Evolutionary conservation across 2,797 vertebrate genomes (phyloP).

Genomic region (Enteromius argenteus): DNA sequence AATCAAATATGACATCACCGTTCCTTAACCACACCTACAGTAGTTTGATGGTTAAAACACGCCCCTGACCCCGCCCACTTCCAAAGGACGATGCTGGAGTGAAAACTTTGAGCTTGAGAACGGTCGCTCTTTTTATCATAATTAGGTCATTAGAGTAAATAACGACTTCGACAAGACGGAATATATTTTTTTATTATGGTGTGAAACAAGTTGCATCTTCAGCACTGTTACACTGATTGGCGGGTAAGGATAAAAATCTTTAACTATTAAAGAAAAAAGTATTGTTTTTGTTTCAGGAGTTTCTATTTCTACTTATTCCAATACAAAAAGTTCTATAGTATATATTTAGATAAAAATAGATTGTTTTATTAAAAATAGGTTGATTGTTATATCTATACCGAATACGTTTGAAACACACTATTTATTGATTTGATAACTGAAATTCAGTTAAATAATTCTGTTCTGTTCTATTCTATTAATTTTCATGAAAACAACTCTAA

Average conservation of each 20-base stretch:
- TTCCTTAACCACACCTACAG: conserved; percentile 38
- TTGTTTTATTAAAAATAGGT: neutral
- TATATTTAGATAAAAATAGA: neutral
- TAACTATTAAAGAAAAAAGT: conserved; percentile 1
- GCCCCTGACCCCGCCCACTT: conserved; percentile 49
- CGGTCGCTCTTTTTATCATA: conserved; percentile 63
- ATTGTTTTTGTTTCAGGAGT: neutral
- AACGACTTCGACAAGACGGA: conserved; percentile 46
- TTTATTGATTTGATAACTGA: neutral
- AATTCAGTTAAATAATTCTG: neutral
- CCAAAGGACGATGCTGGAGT: conserved; percentile 68
- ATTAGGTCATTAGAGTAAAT: conserved; percentile 53
- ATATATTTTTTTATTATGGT: conserved; percentile 61
- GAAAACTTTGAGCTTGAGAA: conserved; percentile 67
- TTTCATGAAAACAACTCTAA: neutral
- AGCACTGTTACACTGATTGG: conserved; percentile 43
- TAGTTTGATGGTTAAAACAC: conserved; percentile 58
- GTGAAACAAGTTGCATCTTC: conserved; percentile 56
- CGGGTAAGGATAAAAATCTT: conserved; percentile 69
- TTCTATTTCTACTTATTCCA: neutral
- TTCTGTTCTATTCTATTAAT: neutral
- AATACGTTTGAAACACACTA: neutral
- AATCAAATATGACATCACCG: conserved; percentile 40
- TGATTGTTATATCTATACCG: neutral
- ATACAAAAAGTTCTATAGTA: neutral